Base-by-base conservation (phyloP, 2,797 vertebrate genomes). In the Sebastes matsubarae region DNA sequence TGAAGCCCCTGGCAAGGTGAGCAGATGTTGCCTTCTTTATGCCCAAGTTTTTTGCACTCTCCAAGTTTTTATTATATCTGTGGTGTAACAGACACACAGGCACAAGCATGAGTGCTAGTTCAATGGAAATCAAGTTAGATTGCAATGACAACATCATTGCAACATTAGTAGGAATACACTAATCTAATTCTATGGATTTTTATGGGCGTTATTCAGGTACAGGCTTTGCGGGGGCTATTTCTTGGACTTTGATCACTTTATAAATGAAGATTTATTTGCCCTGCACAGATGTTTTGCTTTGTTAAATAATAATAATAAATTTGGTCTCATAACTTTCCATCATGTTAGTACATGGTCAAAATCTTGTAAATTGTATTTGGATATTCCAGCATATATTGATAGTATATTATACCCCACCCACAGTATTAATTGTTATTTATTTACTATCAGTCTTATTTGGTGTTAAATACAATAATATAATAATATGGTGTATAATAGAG, bases 41-140 rank as follows among this genome's bases (percentile, higher is more conserved):
- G 36, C 98, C 98, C 89, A 98, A 84, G 1, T 20, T 94, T 91
- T 98, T 97, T 65, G 98, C 99, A 55, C 97, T 95, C 92, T 97
- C 96, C 89, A 99, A 91, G 93, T 99, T 97, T 91, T 94, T 97
- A 25, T 95, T 87, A 85, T 99, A 99, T 93, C 98, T 99, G 83
- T 46, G 60, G 57, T 24, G 13, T 13, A 63, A 67, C 29, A 69
- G 18, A 69, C 14, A 73, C 32, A 77, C n/a, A 65, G 1, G 59
- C 12, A 70, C 12, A 65, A 27, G 22, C 27, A 57, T 18, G 5
- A 61, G 61, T 29, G 27, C 38, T 34, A 6, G 16, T 25, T 67
- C 10, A 75, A 24, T 22, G 18, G 32, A 30, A 25, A 46, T 27
- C 27, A 38, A 38, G 36, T 13, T 38, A 11, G 12, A 38, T 38